These are phyloP conservation scores for Agrotis exclamationis DNA, from an alignment of 2,888 invertebrate genomes.

Conservation along the genomic window DNA sequence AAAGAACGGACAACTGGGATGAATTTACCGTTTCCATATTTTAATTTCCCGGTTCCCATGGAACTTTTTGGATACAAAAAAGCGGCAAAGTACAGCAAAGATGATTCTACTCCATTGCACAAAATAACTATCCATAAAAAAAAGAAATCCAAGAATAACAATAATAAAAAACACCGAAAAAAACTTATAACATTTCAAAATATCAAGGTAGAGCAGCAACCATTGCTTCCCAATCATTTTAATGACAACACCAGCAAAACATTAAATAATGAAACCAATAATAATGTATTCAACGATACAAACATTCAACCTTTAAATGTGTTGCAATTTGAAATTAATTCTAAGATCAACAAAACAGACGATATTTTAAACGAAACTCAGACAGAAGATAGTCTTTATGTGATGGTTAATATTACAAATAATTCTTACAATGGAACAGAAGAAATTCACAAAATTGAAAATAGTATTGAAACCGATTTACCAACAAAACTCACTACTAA, in stretches of 20 bases:
- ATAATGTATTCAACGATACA: constrained; percentile 43
- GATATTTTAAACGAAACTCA: constrained; percentile 68
- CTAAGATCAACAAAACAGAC: constrained; percentile 63
- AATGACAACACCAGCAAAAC: constrained; percentile 60
- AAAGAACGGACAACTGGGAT: constrained; percentile 74
- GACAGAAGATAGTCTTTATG: constrained; percentile 72
- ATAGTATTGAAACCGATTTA: constrained; percentile 82
- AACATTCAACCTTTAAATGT: constrained; percentile 56
- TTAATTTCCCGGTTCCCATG: constrained; percentile 80
- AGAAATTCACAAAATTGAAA: constrained; percentile 72
- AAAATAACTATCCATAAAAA: constrained; percentile 85
- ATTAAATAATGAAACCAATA: constrained; percentile 57
- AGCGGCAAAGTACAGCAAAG: constrained; percentile 65
- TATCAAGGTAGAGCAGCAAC: constrained; percentile 75
- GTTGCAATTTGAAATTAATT: constrained; percentile 53
- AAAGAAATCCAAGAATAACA: constrained; percentile 79
- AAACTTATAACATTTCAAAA: constrained; percentile 81
- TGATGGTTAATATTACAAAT: constrained; percentile 78
- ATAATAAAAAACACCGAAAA: constrained; percentile 82
- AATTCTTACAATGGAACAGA: constrained; percentile 74
- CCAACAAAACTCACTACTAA: constrained; percentile 64
- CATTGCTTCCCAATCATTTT: constrained; percentile 66
- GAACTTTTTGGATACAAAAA: constrained; percentile 77
- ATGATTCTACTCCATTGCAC: constrained; percentile 73
- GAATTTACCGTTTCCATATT: constrained; percentile 78